Evolutionary conservation across 2,797 vertebrate species (phyloP).

Genomic region (Lepilemur septentrionalis): DNA sequence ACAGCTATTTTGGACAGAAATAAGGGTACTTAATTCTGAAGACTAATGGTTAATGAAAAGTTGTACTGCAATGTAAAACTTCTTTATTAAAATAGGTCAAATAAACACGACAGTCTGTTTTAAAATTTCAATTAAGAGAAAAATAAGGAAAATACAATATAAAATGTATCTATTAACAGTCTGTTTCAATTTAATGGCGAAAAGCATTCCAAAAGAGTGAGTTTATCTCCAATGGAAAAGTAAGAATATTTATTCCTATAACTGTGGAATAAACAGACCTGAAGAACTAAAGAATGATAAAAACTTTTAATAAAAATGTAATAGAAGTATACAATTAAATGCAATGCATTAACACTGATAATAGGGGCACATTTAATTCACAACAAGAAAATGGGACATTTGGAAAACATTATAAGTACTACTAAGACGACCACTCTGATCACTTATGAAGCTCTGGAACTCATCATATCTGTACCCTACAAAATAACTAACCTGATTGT

Average conservation of each 20-base stretch:
- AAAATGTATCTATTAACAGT: background rate
- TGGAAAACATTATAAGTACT: constrained; percentile 54
- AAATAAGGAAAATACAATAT: constrained; percentile 4
- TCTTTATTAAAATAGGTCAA: constrained; percentile 20
- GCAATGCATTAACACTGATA: constrained; percentile 55
- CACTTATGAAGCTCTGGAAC: constrained; percentile 55
- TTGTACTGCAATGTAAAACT: background rate
- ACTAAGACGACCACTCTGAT: constrained; percentile 56
- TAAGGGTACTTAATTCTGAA: constrained; percentile 5
- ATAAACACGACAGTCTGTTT: background rate
- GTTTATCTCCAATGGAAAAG: constrained; percentile 5
- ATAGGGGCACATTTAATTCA: constrained; percentile 33
- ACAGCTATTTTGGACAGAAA: constrained; percentile 40
- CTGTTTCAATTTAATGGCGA: constrained; percentile 7
- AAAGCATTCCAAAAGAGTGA: constrained; percentile 22
- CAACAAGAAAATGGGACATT: constrained; percentile 37
- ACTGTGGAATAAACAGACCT: constrained; percentile 2
- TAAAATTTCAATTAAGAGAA: constrained; percentile 27
- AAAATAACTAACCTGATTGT: constrained; percentile 74
- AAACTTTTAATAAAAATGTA: constrained; percentile 58
- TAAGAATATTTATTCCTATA: background rate
- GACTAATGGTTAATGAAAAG: constrained; percentile 35
- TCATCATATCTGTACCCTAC: constrained; percentile 68
- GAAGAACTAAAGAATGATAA: background rate
- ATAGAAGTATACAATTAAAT: constrained; percentile 57